Base-by-base conservation (phyloP, 2,888 invertebrate species). In the Netelia fuscicornis region DNA sequence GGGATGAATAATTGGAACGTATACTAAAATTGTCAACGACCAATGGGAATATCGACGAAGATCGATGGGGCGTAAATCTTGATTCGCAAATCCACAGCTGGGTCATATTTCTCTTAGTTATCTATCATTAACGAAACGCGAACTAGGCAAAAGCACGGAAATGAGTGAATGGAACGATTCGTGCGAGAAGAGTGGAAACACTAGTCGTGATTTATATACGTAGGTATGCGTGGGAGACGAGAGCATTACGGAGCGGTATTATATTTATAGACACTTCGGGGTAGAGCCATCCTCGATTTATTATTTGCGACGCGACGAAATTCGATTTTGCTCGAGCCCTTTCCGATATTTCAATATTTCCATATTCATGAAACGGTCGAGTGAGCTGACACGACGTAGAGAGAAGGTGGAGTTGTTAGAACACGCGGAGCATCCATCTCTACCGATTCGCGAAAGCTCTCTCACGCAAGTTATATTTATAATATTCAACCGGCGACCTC, bases 341-440 rank as follows among this genome's bases (percentile, higher is more conserved):
- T 85, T 64, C 60, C 81, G 76, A 65, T 62, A 84, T 87, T 86
- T 87, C 81, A 81, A 86, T 87, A 88, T 87, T 87, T 88, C 85
- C 86, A 87, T 89, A 87, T 88, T 87, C 86, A 86, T 86, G 86
- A 87, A 87, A 68, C 58, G 65, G 1, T 75, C 71, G 56, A 65
- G 37, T 52, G 37, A 42, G 72, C 42, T 42, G 44, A 60, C 17
- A 42, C 78, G 25, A 30, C 30, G 48, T 48, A 10, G 48, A 30
- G 30, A 30, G 30, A 30, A 30, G 30, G 30, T 30, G 30, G 30
- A 30, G 30, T 30, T 64, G 62, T 80, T 74, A 86, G 86, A 71
- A 67, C 77, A 60, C 56, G 65, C 44, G 67, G 58, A 58, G 56
- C 79, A 76, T 75, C 60, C 56, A 54, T 60, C 74, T 54, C 30